These are phyloP conservation scores for Leptogaster cylindrica DNA, from an alignment of 2,888 invertebrate genomes.

Conservation along the genomic window DNA sequence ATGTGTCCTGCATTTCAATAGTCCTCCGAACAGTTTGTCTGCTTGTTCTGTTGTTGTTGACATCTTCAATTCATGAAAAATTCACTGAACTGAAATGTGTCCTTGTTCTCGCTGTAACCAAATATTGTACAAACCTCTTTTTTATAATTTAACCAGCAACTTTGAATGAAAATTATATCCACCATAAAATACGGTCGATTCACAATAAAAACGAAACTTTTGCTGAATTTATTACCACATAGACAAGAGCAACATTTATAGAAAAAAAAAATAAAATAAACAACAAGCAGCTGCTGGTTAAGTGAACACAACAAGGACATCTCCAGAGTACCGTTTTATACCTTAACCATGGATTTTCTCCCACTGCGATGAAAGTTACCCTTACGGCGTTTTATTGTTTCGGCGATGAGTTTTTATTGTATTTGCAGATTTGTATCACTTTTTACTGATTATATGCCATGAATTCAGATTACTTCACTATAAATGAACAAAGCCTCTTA, in stretches of 20 bases:
- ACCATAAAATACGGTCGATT: background rate
- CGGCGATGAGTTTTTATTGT: background rate
- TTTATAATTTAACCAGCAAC: conserved; percentile 3
- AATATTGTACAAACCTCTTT: too few species aligned
- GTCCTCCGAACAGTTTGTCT: too few species aligned
- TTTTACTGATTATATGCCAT: conserved; percentile 34
- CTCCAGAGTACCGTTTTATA: background rate
- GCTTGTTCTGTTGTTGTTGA: too few species aligned
- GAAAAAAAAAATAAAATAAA: background rate
- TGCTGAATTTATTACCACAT: background rate
- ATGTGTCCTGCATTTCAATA: too few species aligned
- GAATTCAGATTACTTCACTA: conserved; percentile 33
- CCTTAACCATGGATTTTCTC: background rate
- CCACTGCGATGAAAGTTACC: background rate
- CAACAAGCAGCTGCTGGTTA: background rate
- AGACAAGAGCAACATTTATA: too few species aligned
- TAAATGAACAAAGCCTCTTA: background rate
- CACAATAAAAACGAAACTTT: conserved; percentile 7
- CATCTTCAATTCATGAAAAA: too few species aligned
- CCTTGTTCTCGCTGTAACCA: too few species aligned
- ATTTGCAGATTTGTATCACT: conserved; percentile 16
- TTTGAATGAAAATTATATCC: background rate
- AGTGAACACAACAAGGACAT: background rate
- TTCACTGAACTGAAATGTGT: too few species aligned
- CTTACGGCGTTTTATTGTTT: background rate